Conservation (phyloP, 92 coral and sea anemone species). For the Umimayanthus chanpuru region DNA sequence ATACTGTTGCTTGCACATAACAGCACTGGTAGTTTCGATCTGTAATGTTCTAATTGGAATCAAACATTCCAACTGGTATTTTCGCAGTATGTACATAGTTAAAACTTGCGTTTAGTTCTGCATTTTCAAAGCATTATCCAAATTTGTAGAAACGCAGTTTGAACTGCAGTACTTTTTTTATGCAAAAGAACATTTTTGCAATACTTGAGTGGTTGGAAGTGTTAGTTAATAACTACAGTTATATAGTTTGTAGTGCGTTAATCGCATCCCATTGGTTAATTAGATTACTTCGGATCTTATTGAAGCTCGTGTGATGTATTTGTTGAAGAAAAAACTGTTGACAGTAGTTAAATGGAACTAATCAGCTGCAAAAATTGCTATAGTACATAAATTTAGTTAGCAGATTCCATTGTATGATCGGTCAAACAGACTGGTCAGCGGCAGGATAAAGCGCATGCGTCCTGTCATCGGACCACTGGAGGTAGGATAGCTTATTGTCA, state of each 20-base stretch:
- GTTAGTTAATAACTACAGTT: background rate
- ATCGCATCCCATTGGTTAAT: too few relatives aligned
- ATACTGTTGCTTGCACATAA: too few relatives aligned
- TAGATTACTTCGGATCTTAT: too few relatives aligned
- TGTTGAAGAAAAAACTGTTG: background rate
- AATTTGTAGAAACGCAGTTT: background rate
- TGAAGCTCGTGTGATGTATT: background rate
- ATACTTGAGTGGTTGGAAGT: background rate
- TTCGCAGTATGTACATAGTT: too few relatives aligned
- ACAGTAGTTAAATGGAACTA: background rate
- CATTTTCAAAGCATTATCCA: background rate
- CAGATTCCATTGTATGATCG: background rate
- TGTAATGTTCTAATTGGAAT: background rate
- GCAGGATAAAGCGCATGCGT: constrained; percentile 30
- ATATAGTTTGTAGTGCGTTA: too few relatives aligned
- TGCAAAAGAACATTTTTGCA: background rate
- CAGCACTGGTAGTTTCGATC: too few relatives aligned
- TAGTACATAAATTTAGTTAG: background rate
- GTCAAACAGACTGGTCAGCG: background rate
- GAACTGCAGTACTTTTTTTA: background rate
- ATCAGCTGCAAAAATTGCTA: background rate
- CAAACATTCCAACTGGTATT: background rate
- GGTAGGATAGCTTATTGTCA: constrained; percentile 1
- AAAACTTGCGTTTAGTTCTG: background rate
- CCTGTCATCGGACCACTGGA: background rate